A percentile compares a stretch with the other conserved stretches of the same genome.
phyloP scores from a whole-genome alignment of 2,888 invertebrate genomes.

The Pycnomerus fuliginosus region DNA sequence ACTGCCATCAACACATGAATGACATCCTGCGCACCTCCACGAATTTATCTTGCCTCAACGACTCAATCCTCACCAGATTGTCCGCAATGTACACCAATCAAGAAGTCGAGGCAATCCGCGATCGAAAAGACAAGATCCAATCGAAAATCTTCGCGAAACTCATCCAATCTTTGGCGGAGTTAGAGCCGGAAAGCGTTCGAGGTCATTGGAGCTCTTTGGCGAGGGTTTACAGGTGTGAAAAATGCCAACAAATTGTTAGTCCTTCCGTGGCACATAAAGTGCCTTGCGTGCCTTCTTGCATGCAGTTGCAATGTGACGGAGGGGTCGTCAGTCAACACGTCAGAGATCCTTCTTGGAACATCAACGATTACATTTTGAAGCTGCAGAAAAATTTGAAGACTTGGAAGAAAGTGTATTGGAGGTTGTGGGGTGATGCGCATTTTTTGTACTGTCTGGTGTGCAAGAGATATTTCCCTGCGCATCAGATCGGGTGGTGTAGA shows the following conservation, averaged over 20 bases:
- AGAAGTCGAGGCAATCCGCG: constrained; percentile 81
- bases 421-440: constrained; percentile 89
- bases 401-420: constrained; percentile 91
- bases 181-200: constrained; percentile 70
- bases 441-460: constrained; percentile 80
- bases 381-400: constrained; percentile 77
- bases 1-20: constrained; percentile 82
- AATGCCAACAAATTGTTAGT: constrained; percentile 69
- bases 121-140: constrained; percentile 86
- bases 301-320: constrained; percentile 73
- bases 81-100: constrained; percentile 86
- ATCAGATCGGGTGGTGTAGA: constrained; percentile 79
- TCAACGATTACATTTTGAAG: constrained; percentile 75
- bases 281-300: constrained; percentile 70
- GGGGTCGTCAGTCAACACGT: constrained; percentile 69
- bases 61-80: constrained; percentile 67
- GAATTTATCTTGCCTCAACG: constrained; percentile 86
- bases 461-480: constrained; percentile 72
- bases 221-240: constrained; percentile 72
- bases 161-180: constrained; percentile 73
- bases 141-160: constrained; percentile 82
- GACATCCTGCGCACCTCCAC: constrained; percentile 84
- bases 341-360: constrained; percentile 77
- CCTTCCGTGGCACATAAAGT: constrained; percentile 69
- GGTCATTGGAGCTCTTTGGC: constrained; percentile 83